These are phyloP conservation scores for Podarcis muralis DNA, from an alignment of 2,113 vertebrate species.

Conservation along the genomic window DNA sequence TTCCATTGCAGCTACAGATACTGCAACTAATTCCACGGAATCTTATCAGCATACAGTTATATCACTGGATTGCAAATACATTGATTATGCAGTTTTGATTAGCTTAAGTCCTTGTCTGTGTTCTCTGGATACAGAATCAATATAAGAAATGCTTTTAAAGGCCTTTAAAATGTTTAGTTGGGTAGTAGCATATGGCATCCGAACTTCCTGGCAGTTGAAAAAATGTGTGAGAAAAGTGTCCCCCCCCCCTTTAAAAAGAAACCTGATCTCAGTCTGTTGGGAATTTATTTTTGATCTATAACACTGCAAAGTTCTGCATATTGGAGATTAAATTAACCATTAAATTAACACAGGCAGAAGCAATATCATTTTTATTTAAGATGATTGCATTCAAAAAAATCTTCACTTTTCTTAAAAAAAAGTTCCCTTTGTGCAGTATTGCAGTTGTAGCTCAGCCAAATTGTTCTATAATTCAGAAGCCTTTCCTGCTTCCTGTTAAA, in stretches of 20 bases:
- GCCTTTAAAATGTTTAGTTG: slow-evolving; percentile 37
- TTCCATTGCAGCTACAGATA: neutral
- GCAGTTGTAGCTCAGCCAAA: slow-evolving; percentile 56
- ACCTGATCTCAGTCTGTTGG: slow-evolving; percentile 28
- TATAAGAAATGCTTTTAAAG: neutral
- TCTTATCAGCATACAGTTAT: neutral
- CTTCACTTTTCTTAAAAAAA: slow-evolving; percentile 35
- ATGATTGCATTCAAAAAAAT: slow-evolving; percentile 47
- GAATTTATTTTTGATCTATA: slow-evolving; percentile 42
- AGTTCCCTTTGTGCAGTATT: slow-evolving; percentile 38
- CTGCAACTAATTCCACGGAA: neutral
- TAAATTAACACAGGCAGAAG: slow-evolving; percentile 63
- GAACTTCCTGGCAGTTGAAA: slow-evolving; percentile 42
- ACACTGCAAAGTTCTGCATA: slow-evolving; percentile 43
- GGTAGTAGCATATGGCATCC: slow-evolving; percentile 31
- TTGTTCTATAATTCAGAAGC: slow-evolving; percentile 49
- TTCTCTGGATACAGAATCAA: slow-evolving; percentile 9
- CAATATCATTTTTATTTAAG: slow-evolving; percentile 54
- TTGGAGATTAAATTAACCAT: slow-evolving; percentile 71
- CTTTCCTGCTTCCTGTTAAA: slow-evolving; percentile 41
- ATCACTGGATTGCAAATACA: neutral
- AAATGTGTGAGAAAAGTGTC: slow-evolving; percentile 31
- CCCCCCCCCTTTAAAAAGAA: slow-evolving; percentile 29
- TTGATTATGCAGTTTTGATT: slow-evolving; percentile 7
- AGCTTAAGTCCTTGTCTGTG: neutral